These are phyloP conservation scores for Cinclus cinclus DNA, from an alignment of 2,113 vertebrate genomes.

Conservation along the genomic window DNA sequence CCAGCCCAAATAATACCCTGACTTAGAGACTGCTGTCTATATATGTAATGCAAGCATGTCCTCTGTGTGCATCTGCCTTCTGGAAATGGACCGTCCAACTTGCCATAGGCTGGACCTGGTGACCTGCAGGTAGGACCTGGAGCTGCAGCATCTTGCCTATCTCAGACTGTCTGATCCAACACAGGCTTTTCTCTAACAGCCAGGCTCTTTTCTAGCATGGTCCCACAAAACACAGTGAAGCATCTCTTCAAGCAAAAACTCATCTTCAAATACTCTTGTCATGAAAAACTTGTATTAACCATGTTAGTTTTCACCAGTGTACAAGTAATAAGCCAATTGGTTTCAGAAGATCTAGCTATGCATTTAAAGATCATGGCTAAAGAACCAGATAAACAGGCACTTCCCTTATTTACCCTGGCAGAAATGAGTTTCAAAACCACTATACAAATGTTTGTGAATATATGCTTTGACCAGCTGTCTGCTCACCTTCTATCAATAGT, in stretches of 20 bases:
- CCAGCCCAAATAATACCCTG: not conserved
- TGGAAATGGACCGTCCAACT: not conserved
- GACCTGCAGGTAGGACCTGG: not conserved
- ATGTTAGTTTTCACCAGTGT: not conserved
- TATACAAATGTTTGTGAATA: not conserved
- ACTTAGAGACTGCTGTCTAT: not conserved
- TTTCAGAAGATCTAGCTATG: not conserved
- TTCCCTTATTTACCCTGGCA: not conserved
- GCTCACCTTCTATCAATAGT: not conserved
- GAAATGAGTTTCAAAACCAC: not conserved
- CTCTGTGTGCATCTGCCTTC: not conserved
- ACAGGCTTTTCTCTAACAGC: not conserved
- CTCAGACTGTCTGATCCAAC: not conserved
- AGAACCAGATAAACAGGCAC: not conserved
- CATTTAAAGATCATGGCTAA: not conserved
- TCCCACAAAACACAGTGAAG: not conserved
- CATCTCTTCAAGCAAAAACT: not conserved
- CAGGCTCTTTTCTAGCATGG: not conserved
- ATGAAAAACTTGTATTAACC: not conserved
- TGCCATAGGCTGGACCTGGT: not conserved
- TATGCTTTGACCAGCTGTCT: not conserved
- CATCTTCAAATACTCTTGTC: not conserved
- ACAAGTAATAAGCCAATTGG: not conserved
- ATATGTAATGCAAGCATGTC: not conserved
- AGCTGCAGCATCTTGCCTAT: not conserved